Percentiles rank a stretch among this genome's conserved stretches.
Conservation (phyloP, 2,888 invertebrate species). For the Ophion costatus region DNA sequence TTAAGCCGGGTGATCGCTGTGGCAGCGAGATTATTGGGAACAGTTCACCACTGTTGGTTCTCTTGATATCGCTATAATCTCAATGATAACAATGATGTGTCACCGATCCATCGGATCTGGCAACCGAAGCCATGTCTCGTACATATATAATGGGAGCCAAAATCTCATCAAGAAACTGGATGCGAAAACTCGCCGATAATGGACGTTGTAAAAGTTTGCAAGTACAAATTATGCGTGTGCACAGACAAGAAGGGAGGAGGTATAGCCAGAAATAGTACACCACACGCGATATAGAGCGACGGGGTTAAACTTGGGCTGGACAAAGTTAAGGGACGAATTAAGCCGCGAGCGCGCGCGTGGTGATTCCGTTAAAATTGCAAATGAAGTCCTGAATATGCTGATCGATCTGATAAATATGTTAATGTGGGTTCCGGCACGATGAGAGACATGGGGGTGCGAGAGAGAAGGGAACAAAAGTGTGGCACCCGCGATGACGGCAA, state of each 20-base stretch:
- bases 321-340: slow-evolving; percentile 41
- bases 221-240: slow-evolving; percentile 12
- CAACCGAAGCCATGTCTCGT: no score
- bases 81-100: no score
- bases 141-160: no score
- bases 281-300: neutral
- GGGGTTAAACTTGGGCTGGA: slow-evolving; percentile 25
- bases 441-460: neutral
- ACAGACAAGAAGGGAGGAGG: neutral
- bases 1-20: no score
- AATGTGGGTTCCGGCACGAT: slow-evolving; percentile 26
- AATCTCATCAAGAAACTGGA: neutral
- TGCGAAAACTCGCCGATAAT: neutral
- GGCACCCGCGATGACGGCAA: slow-evolving; percentile 11
- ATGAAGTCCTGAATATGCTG: slow-evolving; percentile 63
- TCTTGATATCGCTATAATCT: no score
- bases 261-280: slow-evolving; percentile 16
- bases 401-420: slow-evolving; percentile 67
- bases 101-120: no score
- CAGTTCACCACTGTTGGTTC: no score
- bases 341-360: neutral
- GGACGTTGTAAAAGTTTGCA: neutral
- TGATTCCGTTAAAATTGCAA: slow-evolving; percentile 61
- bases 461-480: slow-evolving; percentile 6
- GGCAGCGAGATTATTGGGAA: no score